A percentile compares a stretch with the other conserved stretches of the same genome.
Evolutionary conservation across 2,113 vertebrate genomes (phyloP).

Genomic region (Sander vitreus): DNA sequence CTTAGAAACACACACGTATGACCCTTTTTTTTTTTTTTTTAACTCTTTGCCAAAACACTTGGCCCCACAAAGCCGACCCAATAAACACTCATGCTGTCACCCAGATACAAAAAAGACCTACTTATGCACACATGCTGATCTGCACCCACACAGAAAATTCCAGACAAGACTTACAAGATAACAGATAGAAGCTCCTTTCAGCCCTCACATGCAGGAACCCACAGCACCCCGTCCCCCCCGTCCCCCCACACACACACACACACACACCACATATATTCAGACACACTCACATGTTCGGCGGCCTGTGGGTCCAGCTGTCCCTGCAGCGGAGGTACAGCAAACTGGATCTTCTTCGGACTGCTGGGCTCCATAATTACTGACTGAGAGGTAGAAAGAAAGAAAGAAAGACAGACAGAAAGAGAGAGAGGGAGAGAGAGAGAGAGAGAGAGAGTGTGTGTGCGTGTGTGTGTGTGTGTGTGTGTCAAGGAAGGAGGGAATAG

Average conservation of each 20-base stretch:
- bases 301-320: constrained; percentile 94
- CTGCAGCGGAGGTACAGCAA: constrained; percentile 93
- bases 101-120: constrained; percentile 3
- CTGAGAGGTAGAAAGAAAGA: constrained; percentile 63
- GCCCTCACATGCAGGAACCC: background rate
- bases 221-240: background rate
- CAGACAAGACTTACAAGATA: constrained; percentile 36
- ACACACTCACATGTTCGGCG: constrained; percentile 91
- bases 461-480: constrained; percentile 64
- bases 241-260: no score
- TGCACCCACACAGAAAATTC: constrained; percentile 60
- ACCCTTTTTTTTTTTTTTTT: rapidly evolving
- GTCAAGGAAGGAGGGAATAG: constrained; percentile 50
- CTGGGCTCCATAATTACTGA: constrained; percentile 91
- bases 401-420: constrained; percentile 45
- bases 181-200: constrained; percentile 57
- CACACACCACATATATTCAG: background rate
- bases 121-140: constrained; percentile 34
- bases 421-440: constrained; percentile 67
- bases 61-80: no score
- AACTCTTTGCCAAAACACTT: background rate
- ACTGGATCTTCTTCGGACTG: constrained; percentile 98
- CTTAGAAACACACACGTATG: background rate
- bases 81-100: background rate
- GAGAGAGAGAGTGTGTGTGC: constrained; percentile 48